Percentiles rank a stretch among this genome's conserved stretches.
phyloP scores from a whole-genome alignment of 2,113 vertebrate genomes.

The Rafetus swinhoei region DNA sequence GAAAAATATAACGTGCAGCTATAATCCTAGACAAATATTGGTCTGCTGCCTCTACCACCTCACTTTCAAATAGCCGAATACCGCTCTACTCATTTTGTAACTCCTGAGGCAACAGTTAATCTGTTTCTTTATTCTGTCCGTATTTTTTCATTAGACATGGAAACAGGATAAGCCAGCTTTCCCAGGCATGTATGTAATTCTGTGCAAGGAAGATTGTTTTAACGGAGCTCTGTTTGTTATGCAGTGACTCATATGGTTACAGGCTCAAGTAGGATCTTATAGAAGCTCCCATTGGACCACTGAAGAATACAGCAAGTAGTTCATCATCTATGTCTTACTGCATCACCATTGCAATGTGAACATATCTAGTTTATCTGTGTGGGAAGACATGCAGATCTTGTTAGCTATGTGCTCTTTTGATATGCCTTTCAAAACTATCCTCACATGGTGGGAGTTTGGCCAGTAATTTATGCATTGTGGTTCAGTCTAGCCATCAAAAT shows the following conservation, averaged over 20 bases:
- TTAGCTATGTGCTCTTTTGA: not conserved
- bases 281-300: not conserved
- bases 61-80: not conserved
- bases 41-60: not conserved
- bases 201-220: not conserved
- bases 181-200: not conserved
- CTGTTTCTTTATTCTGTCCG: not conserved
- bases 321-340: not conserved
- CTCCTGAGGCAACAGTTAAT: not conserved
- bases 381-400: not conserved
- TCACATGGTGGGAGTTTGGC: not conserved
- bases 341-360: too few species aligned
- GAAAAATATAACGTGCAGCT: not conserved
- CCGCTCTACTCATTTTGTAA: not conserved
- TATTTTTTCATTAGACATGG: not conserved
- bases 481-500: not conserved
- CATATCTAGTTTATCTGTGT: not conserved
- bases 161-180: not conserved
- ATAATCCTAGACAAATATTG: not conserved
- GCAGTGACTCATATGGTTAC: not conserved
- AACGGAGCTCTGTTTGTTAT: not conserved
- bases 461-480: not conserved
- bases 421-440: not conserved
- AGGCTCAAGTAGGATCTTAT: not conserved
- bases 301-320: not conserved